A percentile compares a stretch with the other conserved stretches of the same genome.
Evolutionary conservation across 2,888 invertebrate species (phyloP).

Genomic region (Epirrhoe tristata): DNA sequence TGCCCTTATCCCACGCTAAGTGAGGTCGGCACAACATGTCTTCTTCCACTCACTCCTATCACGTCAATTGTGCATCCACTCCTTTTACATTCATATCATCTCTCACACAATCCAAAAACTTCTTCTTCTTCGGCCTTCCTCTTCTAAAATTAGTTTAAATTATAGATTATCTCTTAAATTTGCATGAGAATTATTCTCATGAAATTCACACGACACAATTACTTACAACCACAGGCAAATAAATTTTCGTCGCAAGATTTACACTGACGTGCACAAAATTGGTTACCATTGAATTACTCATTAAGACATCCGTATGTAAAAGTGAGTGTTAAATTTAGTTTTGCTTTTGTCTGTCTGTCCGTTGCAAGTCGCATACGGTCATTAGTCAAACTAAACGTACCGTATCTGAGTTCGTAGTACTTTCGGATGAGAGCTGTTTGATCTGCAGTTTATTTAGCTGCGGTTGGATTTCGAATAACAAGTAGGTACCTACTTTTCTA

Average conservation of each 20-base stretch:
- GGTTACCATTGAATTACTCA: conserved; percentile 47
- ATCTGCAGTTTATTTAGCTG: conserved; percentile 39
- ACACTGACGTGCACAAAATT: conserved; percentile 37
- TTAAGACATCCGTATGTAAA: conserved; percentile 52
- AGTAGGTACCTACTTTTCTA: conserved; percentile 11
- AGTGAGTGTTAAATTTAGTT: conserved; percentile 56
- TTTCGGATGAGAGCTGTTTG: conserved; percentile 45
- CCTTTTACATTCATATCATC: too few species aligned
- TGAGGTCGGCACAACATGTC: too few species aligned
- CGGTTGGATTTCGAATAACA: conserved; percentile 23
- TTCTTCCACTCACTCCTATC: too few species aligned
- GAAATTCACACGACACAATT: conserved; percentile 20
- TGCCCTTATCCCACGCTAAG: too few species aligned
- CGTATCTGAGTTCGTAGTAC: conserved; percentile 46
- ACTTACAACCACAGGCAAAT: conserved; percentile 29
- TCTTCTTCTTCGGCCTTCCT: too few species aligned
- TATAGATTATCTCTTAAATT: too few species aligned
- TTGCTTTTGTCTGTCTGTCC: conserved; percentile 50
- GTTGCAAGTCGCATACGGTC: conserved; percentile 44
- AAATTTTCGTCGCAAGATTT: conserved; percentile 41
- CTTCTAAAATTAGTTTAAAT: too few species aligned
- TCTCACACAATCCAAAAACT: too few species aligned
- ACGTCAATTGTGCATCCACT: too few species aligned
- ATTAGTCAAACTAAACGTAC: conserved; percentile 60
- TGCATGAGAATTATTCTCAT: conserved; percentile 15